Evolutionary conservation across 2,888 invertebrate genomes (phyloP), one percentile per base, ranked within the genome.

Genomic region (Drosophila basisetae): DNA sequence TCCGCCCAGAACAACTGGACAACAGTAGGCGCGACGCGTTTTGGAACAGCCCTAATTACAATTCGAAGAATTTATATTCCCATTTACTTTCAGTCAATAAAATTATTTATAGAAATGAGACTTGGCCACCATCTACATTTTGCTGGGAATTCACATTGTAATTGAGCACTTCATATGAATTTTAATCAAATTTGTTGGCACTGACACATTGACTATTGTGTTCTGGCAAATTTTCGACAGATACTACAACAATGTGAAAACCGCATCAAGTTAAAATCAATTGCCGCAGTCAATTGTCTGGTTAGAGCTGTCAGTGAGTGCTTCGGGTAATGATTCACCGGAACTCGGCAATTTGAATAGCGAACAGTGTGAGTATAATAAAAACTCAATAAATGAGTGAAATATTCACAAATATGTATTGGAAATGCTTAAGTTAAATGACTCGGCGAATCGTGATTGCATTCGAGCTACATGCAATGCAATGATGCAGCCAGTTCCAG

Each of bases 261-360:
- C 33, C 52, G 37, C 53, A 59, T 50, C 33, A 33, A 58, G 52
- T 54, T 69, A 41, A 69, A 69, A 65, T 18, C 39, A 77, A 73
- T 63, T 73, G 60, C 70, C 49, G 30, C 63, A 58, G 70, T 64
- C 74, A 78, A 77, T 78, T 70, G 77, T 2, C 50, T 22, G 56
- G 39, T 59, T 47, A 55, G 31, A 55, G 55, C 50, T 50, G 1
- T n/a, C n/a, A n/a, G 28, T 62, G 39, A n/a, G n/a, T 63, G 41
- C 31, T 41, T 22, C 5, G 18, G 10, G 33, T 25, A 33, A 28
- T 76, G 73, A 73, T 50, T 77, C 60, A 63, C 56, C 74, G 77
- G 71, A 71, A 75, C 67, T 30, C 25, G 75, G 30, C 67, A 75
- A 71, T 78, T 78, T 50, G 71, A 62, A 68, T 68, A 37, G 16